A percentile compares a stretch with the other conserved stretches of the same genome.
Evolutionary conservation across 2,113 vertebrate species (phyloP).

Genomic region (Pachypanchax playfairii): DNA sequence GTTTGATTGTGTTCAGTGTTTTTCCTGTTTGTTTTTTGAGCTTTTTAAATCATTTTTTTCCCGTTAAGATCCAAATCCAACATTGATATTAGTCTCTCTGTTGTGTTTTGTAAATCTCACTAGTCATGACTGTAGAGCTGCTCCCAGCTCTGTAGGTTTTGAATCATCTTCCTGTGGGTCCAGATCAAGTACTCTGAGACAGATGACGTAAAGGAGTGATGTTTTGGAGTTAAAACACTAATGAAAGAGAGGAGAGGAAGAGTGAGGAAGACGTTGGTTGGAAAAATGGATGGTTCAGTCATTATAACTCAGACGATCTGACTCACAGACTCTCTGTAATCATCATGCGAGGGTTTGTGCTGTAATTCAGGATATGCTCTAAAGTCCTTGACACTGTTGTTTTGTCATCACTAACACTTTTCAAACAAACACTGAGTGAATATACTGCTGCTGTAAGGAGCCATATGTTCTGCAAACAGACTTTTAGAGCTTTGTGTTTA

Average conservation of each 20-base stretch:
- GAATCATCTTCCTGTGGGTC: neutral
- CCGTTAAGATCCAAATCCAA: too few species aligned
- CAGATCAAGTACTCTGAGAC: neutral
- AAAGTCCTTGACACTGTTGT: neutral
- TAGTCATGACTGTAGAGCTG: neutral
- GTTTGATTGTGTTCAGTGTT: too few species aligned
- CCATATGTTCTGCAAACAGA: neutral
- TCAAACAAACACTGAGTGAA: neutral
- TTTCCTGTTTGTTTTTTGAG: too few species aligned
- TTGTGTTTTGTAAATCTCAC: neutral
- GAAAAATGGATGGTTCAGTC: constrained; percentile 7
- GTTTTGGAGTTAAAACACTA: neutral
- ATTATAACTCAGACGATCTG: constrained; percentile 6
- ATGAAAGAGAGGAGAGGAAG: neutral
- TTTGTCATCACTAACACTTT: constrained; percentile 6
- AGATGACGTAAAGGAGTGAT: neutral
- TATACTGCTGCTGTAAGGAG: neutral
- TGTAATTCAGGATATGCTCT: constrained; percentile 5
- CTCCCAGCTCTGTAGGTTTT: too few species aligned
- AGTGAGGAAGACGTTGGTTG: neutral
- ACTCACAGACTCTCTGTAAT: constrained; percentile 12
- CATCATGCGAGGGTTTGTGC: constrained; percentile 1
- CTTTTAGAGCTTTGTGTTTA: neutral
- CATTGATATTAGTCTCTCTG: neutral
- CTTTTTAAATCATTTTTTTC: too few species aligned